Conservation (phyloP, 2,888 invertebrate species). For the Diarsia dahlii region DNA sequence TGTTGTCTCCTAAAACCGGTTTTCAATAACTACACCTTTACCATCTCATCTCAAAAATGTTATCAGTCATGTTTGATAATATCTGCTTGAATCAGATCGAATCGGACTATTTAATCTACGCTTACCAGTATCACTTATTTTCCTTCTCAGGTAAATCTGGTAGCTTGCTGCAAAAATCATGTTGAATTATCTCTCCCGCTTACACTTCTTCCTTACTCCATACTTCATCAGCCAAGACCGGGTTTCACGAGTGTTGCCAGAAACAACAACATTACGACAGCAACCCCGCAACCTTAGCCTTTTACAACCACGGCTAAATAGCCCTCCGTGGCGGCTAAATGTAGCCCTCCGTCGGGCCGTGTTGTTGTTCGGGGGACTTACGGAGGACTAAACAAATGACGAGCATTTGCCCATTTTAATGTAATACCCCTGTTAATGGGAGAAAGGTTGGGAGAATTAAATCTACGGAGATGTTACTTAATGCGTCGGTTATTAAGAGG, state of each 20-base stretch:
- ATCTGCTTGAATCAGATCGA: not conserved
- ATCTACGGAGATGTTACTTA: constrained; percentile 1
- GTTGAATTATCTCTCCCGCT: constrained; percentile 18
- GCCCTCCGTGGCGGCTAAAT: constrained; percentile 69
- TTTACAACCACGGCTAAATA: constrained; percentile 73
- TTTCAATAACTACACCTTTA: not conserved
- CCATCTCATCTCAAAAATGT: not conserved
- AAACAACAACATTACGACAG: constrained; percentile 79
- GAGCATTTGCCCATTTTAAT: constrained; percentile 65
- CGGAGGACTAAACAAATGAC: constrained; percentile 58
- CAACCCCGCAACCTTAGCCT: constrained; percentile 66
- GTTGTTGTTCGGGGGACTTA: constrained; percentile 70
- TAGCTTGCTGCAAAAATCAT: not conserved
- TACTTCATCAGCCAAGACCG: constrained; percentile 67
- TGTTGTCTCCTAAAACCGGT: not conserved
- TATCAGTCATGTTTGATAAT: not conserved
- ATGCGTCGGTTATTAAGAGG: constrained; percentile 12
- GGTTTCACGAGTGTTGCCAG: constrained; percentile 77
- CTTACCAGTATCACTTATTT: not conserved
- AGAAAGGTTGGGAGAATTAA: constrained; percentile 38
- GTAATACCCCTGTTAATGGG: constrained; percentile 53
- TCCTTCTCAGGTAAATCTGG: no score
- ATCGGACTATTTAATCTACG: not conserved
- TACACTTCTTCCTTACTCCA: constrained; percentile 57
- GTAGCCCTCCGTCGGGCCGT: constrained; percentile 37